Evolutionary conservation across 2,888 invertebrate species (phyloP).

Genomic region (Dromius quadrimaculatus): DNA sequence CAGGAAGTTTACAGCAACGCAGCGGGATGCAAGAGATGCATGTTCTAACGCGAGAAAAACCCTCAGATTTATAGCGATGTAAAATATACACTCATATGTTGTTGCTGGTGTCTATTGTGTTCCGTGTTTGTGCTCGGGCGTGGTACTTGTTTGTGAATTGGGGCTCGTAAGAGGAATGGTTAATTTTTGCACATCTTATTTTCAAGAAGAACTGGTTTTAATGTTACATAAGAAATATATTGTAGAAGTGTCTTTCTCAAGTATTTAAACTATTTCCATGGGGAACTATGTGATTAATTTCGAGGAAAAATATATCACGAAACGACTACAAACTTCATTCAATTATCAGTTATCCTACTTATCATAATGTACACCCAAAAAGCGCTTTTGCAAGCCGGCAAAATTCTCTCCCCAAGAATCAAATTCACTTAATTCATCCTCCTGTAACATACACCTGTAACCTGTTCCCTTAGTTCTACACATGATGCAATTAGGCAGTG

Average conservation of each 20-base stretch:
- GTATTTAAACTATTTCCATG: too few relatives aligned
- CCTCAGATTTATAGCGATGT: slow-evolving; percentile 41
- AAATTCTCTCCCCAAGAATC: not conserved
- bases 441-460: not conserved
- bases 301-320: too few relatives aligned
- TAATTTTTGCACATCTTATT: not conserved
- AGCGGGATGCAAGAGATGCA: slow-evolving; percentile 6
- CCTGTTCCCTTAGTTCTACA: not conserved
- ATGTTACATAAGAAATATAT: too few relatives aligned
- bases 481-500: slow-evolving; percentile 2
- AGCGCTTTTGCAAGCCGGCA: too few relatives aligned
- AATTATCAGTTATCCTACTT: too few relatives aligned
- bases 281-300: too few relatives aligned
- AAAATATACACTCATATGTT: slow-evolving; percentile 40
- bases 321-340: too few relatives aligned
- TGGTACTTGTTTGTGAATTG: slow-evolving; percentile 11
- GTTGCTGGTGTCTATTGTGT: slow-evolving; percentile 21
- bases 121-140: slow-evolving; percentile 1
- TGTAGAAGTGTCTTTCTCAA: too few relatives aligned
- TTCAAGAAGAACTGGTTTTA: too few relatives aligned
- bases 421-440: not conserved
- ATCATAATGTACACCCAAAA: too few relatives aligned
- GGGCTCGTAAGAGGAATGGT: slow-evolving; percentile 4
- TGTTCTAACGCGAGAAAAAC: slow-evolving; percentile 36
- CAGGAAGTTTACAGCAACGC: slow-evolving; percentile 1